These are phyloP conservation scores for Gadus macrocephalus DNA, from an alignment of 2,113 vertebrate genomes.

Conservation along the genomic window DNA sequence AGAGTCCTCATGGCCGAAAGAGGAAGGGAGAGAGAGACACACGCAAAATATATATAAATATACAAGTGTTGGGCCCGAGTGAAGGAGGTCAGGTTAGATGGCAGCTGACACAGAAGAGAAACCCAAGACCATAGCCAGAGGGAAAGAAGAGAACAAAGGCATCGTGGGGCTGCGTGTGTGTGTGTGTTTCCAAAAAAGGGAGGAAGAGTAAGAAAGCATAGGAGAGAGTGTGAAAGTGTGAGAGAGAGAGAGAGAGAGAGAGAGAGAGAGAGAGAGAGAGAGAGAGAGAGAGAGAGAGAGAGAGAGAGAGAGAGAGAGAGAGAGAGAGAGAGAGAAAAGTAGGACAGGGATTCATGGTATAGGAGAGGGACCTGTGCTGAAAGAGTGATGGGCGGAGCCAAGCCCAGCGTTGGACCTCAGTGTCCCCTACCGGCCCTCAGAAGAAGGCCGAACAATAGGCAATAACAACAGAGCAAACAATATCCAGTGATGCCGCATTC, in stretches of 20 bases:
- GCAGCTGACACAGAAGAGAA: constrained; percentile 31
- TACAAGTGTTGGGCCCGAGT: constrained; percentile 19
- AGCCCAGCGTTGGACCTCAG: constrained; percentile 41
- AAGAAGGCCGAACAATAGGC: constrained; percentile 52
- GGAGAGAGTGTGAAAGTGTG: constrained; percentile 9
- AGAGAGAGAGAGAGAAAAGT: constrained; percentile 29
- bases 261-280: constrained; percentile 2
- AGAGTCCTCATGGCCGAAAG: constrained; percentile 68
- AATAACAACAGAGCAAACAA: neutral
- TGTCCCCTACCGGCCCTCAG: constrained; percentile 28
- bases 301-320: constrained; percentile 17
- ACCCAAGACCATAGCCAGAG: constrained; percentile 29
- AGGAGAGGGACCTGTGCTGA: constrained; percentile 34
- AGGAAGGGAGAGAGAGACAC: constrained; percentile 12
- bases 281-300: constrained; percentile 9
- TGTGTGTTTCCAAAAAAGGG: constrained; percentile 3
- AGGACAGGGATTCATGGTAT: constrained; percentile 45
- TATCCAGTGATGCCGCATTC: constrained; percentile 29
- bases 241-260: neutral
- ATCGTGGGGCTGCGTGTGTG: neutral
- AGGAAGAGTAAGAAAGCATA: neutral
- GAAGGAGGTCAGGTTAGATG: constrained; percentile 45
- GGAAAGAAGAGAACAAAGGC: constrained; percentile 28
- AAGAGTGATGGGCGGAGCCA: constrained; percentile 58
- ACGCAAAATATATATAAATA: constrained; percentile 1